Base-by-base conservation (phyloP, 2,797 vertebrate species). In the Fratercula arctica region DNA sequence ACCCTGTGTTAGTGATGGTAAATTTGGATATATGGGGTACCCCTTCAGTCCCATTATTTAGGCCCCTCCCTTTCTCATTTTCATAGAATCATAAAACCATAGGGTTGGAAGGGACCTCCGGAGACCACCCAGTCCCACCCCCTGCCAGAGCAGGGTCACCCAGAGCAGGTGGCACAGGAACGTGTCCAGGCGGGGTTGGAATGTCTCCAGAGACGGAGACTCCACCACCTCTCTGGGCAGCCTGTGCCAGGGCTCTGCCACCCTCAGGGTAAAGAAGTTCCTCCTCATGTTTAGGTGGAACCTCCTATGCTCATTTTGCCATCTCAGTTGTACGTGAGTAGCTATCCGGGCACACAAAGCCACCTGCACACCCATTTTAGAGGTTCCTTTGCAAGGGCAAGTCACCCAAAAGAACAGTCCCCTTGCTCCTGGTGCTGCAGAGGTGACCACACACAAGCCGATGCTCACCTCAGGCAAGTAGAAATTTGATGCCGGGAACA, bases 21-120 rank as follows among this genome's bases (percentile, higher is more conserved):
- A 70, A 23, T n/a, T 57, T 45, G 46, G 61, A 23, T 19, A n/a
- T 6, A 29, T 0, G 5, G 4, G 1, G 5, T 6, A 33, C 1
- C 4, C 16, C 16, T 75, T 64, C 24, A 21, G 11, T 18, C 26
- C 60, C 24, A 13, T 33, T 60, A 33, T 35, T 93, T 29, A 64
- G 56, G 16, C 2, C 2, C 46, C 20, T 46, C 4, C 4, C 17
- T 50, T 54, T 81, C 53, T 43, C 23, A 33, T 86, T 90, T 59
- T 64, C 18, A 18, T 45, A 19, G 18, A 45, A 45, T 19, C 45
- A 45, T 45, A 45, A 17, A 45, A 45, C 17, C 43, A 5, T 45
- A 45, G 18, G 45, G 45, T 5, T 4, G 45, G 45, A 19, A 45
- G 45, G 45, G 45, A 9, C 45, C 45, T 45, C 45, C 19, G 45